These are phyloP conservation scores for Cordylochernes scorpioides DNA, from an alignment of 2,888 invertebrate species.

Conservation along the genomic window DNA sequence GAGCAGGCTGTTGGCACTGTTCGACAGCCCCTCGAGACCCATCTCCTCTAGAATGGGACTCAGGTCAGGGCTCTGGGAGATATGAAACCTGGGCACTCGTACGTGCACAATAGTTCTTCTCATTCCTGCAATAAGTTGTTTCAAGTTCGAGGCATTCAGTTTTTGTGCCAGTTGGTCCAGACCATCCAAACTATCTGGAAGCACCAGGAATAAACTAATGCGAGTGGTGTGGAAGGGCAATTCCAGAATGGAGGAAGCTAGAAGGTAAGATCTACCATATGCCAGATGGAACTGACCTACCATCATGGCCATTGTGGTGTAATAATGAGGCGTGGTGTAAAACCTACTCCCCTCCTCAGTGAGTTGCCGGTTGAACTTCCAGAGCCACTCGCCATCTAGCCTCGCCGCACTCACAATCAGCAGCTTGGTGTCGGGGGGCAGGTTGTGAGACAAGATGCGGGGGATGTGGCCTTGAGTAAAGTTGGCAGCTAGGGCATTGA, in stretches of 20 bases:
- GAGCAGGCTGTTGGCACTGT: no score
- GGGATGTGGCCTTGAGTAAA: no score
- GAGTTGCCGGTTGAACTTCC: constrained; percentile 12
- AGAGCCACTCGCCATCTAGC: constrained; percentile 14
- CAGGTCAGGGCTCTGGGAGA: no score
- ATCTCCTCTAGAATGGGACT: no score
- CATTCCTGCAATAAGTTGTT: constrained; percentile 18
- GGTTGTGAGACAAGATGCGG: no score
- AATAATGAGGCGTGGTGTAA: constrained; percentile 11
- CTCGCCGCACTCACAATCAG: constrained; percentile 15
- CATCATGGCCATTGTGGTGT: constrained; percentile 20
- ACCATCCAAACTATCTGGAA: constrained; percentile 19
- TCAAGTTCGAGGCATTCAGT: constrained; percentile 19
- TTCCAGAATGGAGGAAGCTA: constrained; percentile 20
- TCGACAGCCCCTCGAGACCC: no score
- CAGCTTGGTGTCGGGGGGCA: constrained; percentile 9
- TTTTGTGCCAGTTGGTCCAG: constrained; percentile 17
- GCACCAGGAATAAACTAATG: constrained; percentile 20
- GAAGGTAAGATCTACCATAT: constrained; percentile 17
- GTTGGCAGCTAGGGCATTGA: no score
- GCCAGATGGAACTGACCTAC: constrained; percentile 19
- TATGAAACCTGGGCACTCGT: constrained; percentile 20
- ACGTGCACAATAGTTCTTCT: constrained; percentile 18
- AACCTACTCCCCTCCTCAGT: constrained; percentile 13
- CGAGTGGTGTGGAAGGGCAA: constrained; percentile 19